Conservation (phyloP, 2,888 invertebrate species). For the Mechanitis messenoides region DNA sequence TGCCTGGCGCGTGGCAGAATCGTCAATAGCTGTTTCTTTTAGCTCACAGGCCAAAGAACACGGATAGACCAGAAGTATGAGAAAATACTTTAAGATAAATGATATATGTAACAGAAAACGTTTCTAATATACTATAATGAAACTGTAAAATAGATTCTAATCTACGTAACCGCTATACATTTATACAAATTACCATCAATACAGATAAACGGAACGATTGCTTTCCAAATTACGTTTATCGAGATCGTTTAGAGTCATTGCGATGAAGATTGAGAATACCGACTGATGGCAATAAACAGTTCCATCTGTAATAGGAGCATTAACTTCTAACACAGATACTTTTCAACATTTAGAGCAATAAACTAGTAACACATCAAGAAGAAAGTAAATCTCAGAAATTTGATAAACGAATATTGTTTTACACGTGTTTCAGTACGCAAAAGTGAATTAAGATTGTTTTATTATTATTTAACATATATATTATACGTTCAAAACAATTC, state of each 20-base stretch:
- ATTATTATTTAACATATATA: neutral
- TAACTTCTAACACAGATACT: too few relatives aligned
- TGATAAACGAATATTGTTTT: too few relatives aligned
- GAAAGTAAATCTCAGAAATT: too few relatives aligned
- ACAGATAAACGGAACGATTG: conserved; percentile 46
- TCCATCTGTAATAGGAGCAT: too few relatives aligned
- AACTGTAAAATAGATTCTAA: conserved; percentile 33
- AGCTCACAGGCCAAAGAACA: conserved; percentile 9
- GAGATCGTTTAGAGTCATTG: conserved; percentile 40
- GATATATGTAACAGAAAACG: neutral
- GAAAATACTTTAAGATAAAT: too few relatives aligned
- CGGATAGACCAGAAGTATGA: neutral
- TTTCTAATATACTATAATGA: conserved; percentile 11
- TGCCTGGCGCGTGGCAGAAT: conserved; percentile 40
- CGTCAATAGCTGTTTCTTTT: conserved; percentile 11
- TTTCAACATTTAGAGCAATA: neutral
- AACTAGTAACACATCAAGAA: too few relatives aligned
- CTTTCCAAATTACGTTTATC: conserved; percentile 55
- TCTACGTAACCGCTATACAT: conserved; percentile 34
- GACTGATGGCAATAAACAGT: neutral
- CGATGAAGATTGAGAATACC: conserved; percentile 34
- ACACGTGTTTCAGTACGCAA: too few relatives aligned
- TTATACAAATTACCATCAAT: conserved; percentile 43
- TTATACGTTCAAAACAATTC: neutral
- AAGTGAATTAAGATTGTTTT: too few relatives aligned